Evolutionary conservation across 2,888 invertebrate genomes (phyloP), one percentile per base, ranked within the genome.

Genomic region (Gortyna flavago): DNA sequence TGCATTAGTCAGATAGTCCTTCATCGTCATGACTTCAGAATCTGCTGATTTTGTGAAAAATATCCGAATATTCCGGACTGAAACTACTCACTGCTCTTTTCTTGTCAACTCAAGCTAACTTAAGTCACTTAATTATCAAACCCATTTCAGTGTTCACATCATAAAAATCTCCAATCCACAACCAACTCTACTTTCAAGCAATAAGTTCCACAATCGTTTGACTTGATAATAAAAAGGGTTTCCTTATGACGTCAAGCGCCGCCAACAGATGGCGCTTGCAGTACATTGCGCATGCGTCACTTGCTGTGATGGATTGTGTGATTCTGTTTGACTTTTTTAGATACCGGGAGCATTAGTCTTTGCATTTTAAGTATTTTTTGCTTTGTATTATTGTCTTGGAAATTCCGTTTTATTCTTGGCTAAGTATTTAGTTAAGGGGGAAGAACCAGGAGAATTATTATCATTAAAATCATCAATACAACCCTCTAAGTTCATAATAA

Each of bases 251-350:
- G 91, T 91, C 89, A 91, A 62, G 51, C 75, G 90, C 88, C 89
- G 91, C 90, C 89, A 88, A 91, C 88, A 94, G 94, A 94, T 93
- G 94, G 93, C 94, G 92, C 81, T 90, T 87, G 85, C 75, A 51
- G 73, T 76, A 38, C 70, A 84, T 70, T 88, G 77, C 84, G 89
- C 83, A 84, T 91, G 93, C 91, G 93, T 92, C 92, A 92, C 76
- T 73, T 6, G 41, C 25, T 92, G 92, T 92, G 92, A 93, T 92
- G 86, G 89, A 92, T 91, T 77, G 85, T 79, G 84, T 76, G 83
- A 87, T 91, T 89, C 87, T 84, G 81, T 89, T 91, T 85, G 85
- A 89, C 90, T 91, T 93, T 92, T 62, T 92, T 90, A 83, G 81
- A 85, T 86, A 73, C 75, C 75, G 13, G 32, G 16, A 11, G 25